Evolutionary conservation across 2,888 invertebrate species (phyloP).

Genomic region (Xylocampa areola): DNA sequence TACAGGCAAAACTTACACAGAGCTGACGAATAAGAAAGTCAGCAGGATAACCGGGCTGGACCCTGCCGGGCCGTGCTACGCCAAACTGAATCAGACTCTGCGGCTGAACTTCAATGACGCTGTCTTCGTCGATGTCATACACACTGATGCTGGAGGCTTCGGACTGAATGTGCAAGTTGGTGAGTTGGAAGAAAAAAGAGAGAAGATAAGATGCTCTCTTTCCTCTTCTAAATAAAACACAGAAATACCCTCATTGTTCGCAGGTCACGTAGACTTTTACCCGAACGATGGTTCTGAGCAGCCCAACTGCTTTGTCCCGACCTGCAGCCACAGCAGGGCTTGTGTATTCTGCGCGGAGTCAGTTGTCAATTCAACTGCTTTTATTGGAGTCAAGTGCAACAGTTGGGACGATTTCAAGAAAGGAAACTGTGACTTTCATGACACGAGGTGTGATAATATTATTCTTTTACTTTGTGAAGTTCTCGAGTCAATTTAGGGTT

Average conservation of each 20-base stretch:
- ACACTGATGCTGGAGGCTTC: conserved; percentile 78
- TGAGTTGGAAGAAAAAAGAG: conserved; percentile 58
- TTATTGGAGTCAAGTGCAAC: conserved; percentile 70
- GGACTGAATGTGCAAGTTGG: conserved; percentile 75
- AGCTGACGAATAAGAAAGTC: conserved; percentile 68
- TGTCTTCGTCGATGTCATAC: conserved; percentile 77
- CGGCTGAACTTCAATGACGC: conserved; percentile 74
- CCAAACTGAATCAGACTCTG: conserved; percentile 64
- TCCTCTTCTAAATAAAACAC: neutral
- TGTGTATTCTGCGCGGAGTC: conserved; percentile 76
- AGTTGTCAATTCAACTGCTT: conserved; percentile 59
- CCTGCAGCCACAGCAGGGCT: conserved; percentile 81
- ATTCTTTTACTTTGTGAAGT: too few species aligned
- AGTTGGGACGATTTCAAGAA: conserved; percentile 70
- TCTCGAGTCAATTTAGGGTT: too few species aligned
- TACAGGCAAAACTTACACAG: conserved; percentile 73
- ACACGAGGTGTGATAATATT: conserved; percentile 62
- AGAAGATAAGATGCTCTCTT: too few species aligned
- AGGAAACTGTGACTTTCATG: conserved; percentile 59
- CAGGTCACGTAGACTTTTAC: conserved; percentile 83
- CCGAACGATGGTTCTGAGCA: conserved; percentile 80
- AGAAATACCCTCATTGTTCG: neutral
- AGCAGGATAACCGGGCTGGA: conserved; percentile 80
- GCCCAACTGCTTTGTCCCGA: conserved; percentile 77
- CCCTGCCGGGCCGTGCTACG: conserved; percentile 86